A percentile compares a stretch with the other conserved stretches of the same genome.
phyloP scores from a whole-genome alignment of 2,888 invertebrate species.

The Stenodera caucasica region DNA sequence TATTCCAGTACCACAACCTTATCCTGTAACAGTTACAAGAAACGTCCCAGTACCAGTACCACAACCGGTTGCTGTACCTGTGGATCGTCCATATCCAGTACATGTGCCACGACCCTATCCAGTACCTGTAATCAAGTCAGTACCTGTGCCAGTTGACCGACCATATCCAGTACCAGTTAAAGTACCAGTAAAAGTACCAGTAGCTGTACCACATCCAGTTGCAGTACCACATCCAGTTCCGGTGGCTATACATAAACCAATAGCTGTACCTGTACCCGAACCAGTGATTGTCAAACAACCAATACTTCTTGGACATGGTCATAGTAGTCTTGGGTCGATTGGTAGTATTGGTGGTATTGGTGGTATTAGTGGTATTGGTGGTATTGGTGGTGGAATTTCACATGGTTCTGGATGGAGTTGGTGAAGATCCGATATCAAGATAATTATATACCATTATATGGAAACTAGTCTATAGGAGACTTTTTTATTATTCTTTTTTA shows the following conservation, averaged over 20 bases:
- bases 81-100: slow-evolving; percentile 57
- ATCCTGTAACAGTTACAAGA: slow-evolving; percentile 58
- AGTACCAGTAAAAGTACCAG: slow-evolving; percentile 48
- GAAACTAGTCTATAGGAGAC: background rate
- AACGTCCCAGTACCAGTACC: slow-evolving; percentile 57
- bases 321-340: background rate
- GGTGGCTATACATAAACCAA: slow-evolving; percentile 58
- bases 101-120: slow-evolving; percentile 57
- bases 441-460: background rate
- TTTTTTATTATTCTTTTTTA: background rate
- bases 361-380: background rate
- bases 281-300: slow-evolving; percentile 27
- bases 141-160: slow-evolving; percentile 60
- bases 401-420: background rate
- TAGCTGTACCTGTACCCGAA: slow-evolving; percentile 43
- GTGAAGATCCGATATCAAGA: background rate
- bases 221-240: slow-evolving; percentile 57
- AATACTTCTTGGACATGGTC: background rate
- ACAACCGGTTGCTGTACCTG: slow-evolving; percentile 55
- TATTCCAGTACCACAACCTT: slow-evolving; percentile 60
- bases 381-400: background rate
- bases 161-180: slow-evolving; percentile 56
- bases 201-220: slow-evolving; percentile 53
- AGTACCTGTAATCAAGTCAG: slow-evolving; percentile 59
- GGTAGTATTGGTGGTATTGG: background rate